Conservation (phyloP, 2,797 vertebrate species). For the Gymnoscopelus braueri region DNA sequence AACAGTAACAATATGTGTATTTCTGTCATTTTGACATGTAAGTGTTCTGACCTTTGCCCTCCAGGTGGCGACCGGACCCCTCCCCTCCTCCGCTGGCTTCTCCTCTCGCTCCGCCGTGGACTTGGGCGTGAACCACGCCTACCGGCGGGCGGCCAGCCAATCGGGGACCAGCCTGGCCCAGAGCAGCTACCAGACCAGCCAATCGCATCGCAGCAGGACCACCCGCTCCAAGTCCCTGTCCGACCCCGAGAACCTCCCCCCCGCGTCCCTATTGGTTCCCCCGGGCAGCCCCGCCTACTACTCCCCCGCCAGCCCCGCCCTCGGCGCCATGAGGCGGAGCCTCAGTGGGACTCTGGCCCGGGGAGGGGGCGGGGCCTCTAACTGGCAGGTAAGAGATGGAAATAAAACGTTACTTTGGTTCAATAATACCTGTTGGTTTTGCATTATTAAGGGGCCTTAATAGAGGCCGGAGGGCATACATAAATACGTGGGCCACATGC, state of each 20-base stretch:
- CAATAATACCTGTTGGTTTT: too few species aligned
- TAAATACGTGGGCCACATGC: too few species aligned
- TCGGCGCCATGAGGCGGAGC: conserved; percentile 69
- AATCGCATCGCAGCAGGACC: conserved; percentile 58
- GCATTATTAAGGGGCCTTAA: too few species aligned
- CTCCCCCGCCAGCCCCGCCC: conserved; percentile 29
- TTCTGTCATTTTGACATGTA: not conserved
- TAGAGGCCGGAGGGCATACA: too few species aligned
- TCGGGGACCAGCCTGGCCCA: conserved; percentile 46
- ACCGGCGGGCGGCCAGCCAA: conserved; percentile 68
- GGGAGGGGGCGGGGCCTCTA: conserved; percentile 25
- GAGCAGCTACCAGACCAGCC: conserved; percentile 47
- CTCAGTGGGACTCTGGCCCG: conserved; percentile 79
- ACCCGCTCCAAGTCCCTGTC: conserved; percentile 65
- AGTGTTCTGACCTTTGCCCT: not conserved
- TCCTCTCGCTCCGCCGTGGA: conserved; percentile 90
- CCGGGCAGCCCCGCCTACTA: conserved; percentile 56
- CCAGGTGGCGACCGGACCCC: conserved; percentile 75
- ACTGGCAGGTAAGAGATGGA: too few species aligned
- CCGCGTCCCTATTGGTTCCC: conserved; percentile 27
- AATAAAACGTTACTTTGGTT: too few species aligned
- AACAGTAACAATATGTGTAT: not conserved
- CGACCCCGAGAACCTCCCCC: conserved; percentile 56
- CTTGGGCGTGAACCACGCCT: conserved; percentile 74
- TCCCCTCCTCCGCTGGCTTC: conserved; percentile 75